Conservation (phyloP, 1,140 invertebrate species). For the Leptinotarsa texana region DNA sequence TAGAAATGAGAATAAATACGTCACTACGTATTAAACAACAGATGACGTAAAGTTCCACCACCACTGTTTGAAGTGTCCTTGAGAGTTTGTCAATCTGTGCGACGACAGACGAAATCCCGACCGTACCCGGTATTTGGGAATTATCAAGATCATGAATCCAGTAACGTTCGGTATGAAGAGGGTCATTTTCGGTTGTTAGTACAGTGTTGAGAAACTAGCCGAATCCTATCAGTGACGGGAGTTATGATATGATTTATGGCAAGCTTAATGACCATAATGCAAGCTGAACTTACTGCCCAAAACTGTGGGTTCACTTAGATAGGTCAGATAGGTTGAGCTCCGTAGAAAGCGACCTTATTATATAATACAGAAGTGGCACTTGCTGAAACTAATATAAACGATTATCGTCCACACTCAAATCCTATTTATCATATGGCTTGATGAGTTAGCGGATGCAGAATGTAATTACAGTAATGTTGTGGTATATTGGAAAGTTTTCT, state of each 20-base stretch:
- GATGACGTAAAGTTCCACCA: too few relatives aligned
- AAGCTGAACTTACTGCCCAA: constrained; percentile 11
- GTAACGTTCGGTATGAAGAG: background rate
- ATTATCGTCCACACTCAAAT: background rate
- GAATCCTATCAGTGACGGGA: constrained; percentile 24
- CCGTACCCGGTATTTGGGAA: background rate
- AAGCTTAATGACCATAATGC: constrained; percentile 27
- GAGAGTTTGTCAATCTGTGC: too few relatives aligned
- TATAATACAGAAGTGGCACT: constrained; percentile 10
- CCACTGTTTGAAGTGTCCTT: too few relatives aligned
- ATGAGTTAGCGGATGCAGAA: background rate
- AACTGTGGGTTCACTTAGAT: constrained; percentile 20
- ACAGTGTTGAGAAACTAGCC: constrained; percentile 24
- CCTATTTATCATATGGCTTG: background rate
- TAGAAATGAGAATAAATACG: too few relatives aligned
- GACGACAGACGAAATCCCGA: too few relatives aligned
- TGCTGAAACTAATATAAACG: background rate
- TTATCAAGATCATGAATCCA: background rate
- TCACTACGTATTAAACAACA: too few relatives aligned
- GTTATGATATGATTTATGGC: constrained; percentile 24
- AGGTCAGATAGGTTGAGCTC: constrained; percentile 21
- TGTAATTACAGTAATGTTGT: too few relatives aligned
- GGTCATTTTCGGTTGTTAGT: constrained; percentile 22
- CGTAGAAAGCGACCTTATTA: constrained; percentile 18
- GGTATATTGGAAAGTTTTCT: too few relatives aligned